phyloP scores from a whole-genome alignment of 1,140 invertebrate species.

The Drosophila pallidifrons region DNA sequence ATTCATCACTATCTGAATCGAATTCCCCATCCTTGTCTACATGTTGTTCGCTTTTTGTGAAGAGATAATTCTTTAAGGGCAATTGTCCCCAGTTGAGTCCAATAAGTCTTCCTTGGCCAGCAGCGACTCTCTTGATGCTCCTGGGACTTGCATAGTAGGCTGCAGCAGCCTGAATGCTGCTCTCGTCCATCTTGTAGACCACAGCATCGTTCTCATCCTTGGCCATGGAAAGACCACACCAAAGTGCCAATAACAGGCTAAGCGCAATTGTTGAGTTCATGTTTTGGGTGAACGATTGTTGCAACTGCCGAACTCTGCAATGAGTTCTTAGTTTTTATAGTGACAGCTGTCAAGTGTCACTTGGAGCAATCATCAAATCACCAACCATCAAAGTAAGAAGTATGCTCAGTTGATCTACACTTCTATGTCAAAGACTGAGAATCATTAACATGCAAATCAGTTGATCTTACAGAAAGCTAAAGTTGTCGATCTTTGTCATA shows the following conservation, averaged over 20 bases:
- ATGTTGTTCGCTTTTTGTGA: not conserved
- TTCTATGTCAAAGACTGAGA: not conserved
- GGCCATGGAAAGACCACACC: constrained; percentile 13
- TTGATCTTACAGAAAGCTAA: not conserved
- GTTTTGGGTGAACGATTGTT: not conserved
- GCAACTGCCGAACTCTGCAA: not conserved
- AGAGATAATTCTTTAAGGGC: not conserved
- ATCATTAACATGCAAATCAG: constrained; percentile 6
- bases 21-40: not conserved
- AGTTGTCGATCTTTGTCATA: constrained; percentile 4
- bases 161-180: not conserved
- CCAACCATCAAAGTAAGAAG: not conserved
- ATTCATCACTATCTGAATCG: not conserved
- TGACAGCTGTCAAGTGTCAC: not conserved
- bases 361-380: not conserved
- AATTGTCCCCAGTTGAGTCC: not conserved
- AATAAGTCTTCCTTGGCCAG: not conserved
- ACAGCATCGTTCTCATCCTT: not conserved
- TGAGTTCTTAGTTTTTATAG: not conserved
- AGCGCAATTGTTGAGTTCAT: not conserved
- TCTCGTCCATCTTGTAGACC: not conserved
- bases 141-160: not conserved
- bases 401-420: not conserved
- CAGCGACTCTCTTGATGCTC: not conserved
- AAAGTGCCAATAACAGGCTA: constrained; percentile 8